These are phyloP conservation scores for Catharus minimus DNA, from an alignment of 2,113 vertebrate species.

Conservation along the genomic window DNA sequence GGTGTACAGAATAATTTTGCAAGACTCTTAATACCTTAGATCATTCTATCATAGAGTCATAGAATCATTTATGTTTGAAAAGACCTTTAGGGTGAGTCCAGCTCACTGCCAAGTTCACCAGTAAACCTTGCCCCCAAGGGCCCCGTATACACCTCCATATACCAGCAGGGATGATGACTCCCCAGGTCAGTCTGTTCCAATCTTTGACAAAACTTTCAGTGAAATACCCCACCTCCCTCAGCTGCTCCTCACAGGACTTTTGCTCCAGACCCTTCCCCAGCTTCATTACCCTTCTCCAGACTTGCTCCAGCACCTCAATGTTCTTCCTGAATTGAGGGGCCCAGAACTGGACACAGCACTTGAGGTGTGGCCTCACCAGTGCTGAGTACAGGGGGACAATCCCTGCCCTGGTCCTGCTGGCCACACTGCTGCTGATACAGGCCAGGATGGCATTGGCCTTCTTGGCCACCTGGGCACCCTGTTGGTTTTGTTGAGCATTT, in stretches of 20 bases:
- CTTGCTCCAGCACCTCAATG: fast-evolving
- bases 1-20: background rate
- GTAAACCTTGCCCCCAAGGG: background rate
- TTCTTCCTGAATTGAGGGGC: background rate
- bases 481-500: background rate
- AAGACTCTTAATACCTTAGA: background rate
- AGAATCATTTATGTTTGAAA: background rate
- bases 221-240: background rate
- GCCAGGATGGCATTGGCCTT: background rate
- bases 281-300: background rate
- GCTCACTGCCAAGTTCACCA: background rate
- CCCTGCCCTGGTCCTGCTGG: background rate
- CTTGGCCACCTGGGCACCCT: fast-evolving
- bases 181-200: background rate
- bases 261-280: background rate
- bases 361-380: fast-evolving
- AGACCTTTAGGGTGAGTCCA: background rate
- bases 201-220: background rate
- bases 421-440: background rate
- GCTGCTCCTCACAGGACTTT: background rate
- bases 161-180: background rate
- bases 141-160: background rate
- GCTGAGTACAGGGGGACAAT: fast-evolving
- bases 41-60: background rate
- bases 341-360: fast-evolving